Percentiles rank a stretch among this genome's conserved stretches.
Evolutionary conservation across 35 echinoderm and acorn worm species (phyloP).

Genomic region (Amphiura filiformis): DNA sequence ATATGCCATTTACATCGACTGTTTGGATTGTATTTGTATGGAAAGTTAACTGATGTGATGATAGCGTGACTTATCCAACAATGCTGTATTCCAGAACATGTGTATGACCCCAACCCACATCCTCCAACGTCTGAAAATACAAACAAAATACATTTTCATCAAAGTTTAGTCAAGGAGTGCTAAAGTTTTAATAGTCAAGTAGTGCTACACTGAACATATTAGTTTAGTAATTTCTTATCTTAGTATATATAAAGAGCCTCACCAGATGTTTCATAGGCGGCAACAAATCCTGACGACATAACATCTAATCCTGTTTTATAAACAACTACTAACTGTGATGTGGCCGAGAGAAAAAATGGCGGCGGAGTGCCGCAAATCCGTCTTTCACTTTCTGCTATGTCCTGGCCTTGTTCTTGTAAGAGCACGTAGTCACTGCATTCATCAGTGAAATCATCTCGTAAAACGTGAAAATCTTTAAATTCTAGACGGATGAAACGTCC

Average conservation of each 20-base stretch:
- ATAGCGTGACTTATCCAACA: slow-evolving; percentile 43
- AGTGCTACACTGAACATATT: too few species aligned
- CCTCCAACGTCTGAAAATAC: slow-evolving; percentile 41
- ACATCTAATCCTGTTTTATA: slow-evolving; percentile 58
- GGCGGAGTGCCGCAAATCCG: slow-evolving; percentile 38
- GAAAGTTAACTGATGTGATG: slow-evolving; percentile 61
- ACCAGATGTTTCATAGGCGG: slow-evolving; percentile 54
- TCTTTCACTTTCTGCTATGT: not conserved
- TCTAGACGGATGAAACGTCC: slow-evolving; percentile 40
- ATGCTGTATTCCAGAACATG: not conserved
- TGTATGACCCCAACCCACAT: slow-evolving; percentile 50
- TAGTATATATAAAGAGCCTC: not conserved
- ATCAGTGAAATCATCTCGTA: not conserved
- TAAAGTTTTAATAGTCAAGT: too few species aligned
- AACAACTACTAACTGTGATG: slow-evolving; percentile 11
- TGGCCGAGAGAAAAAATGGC: slow-evolving; percentile 46
- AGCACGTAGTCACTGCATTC: slow-evolving; percentile 44
- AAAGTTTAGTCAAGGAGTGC: not conserved
- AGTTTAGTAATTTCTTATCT: too few species aligned
- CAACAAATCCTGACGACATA: slow-evolving; percentile 48
- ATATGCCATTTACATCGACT: slow-evolving; percentile 60
- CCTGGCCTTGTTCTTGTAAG: not conserved
- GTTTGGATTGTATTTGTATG: slow-evolving; percentile 22
- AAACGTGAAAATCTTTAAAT: slow-evolving; percentile 52
- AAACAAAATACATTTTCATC: not conserved